phyloP scores from a whole-genome alignment of 2,797 vertebrate genomes.

The Hoplostethus mediterraneus region DNA sequence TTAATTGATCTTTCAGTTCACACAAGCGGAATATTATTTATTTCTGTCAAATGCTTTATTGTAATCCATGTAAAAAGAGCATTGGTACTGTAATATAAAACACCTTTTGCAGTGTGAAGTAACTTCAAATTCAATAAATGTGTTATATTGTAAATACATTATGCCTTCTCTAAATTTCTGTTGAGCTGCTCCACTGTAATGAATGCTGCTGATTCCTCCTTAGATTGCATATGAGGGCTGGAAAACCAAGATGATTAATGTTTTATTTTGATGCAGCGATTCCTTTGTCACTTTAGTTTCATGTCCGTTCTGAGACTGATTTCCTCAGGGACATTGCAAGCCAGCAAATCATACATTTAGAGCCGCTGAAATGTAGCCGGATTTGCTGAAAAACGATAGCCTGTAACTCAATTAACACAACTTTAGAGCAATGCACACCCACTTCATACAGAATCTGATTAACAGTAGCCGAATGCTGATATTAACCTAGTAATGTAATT shows the following conservation, averaged over 20 bases:
- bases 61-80: neutral
- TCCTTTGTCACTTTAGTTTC: constrained; percentile 70
- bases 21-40: constrained; percentile 16
- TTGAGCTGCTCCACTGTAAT: constrained; percentile 11
- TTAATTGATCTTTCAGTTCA: constrained; percentile 34
- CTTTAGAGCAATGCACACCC: constrained; percentile 75
- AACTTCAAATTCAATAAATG: constrained; percentile 3
- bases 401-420: constrained; percentile 79
- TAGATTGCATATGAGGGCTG: constrained; percentile 18
- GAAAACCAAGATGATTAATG: constrained; percentile 49
- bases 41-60: neutral
- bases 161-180: neutral
- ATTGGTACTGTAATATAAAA: neutral
- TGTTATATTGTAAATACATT: neutral
- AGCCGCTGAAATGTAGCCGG: constrained; percentile 67
- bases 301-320: constrained; percentile 75
- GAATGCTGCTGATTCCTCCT: constrained; percentile 21
- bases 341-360: constrained; percentile 69
- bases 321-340: constrained; percentile 74
- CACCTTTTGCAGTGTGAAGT: neutral
- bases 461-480: constrained; percentile 79
- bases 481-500: constrained; percentile 87
- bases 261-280: constrained; percentile 68
- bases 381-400: constrained; percentile 82
- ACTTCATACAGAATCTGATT: constrained; percentile 79